Base-by-base conservation (phyloP, 2,797 vertebrate genomes). In the Muscicapa comitata region DNA sequence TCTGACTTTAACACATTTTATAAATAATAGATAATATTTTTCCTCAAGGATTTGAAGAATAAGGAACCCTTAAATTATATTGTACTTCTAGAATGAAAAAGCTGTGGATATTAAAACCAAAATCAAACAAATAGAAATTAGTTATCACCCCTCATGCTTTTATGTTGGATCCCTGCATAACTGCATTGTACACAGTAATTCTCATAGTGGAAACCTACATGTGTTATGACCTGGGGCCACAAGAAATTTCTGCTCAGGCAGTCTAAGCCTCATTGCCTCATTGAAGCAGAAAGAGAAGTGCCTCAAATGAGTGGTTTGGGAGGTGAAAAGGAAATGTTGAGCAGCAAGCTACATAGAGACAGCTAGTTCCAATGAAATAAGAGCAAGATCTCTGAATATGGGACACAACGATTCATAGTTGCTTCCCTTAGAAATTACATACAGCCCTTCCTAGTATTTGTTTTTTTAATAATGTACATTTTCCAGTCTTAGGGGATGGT, bases 211-310 rank as follows among this genome's bases (percentile, higher is more conserved):
- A 54, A 81, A 68, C 10, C 10, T 33, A 43, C 1, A 2, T 9
- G 21, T 11, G 0, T 47, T 58, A 26, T 33, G 28, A 62, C 24
- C 47, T 1, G 0, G 21, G 28, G 20, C 26, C 25, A 5, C 47
- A 70, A 62, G 11, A 71, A 43, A 61, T 74, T 67, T 71, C 61
- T 77, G 35, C 38, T 83, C 45, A 65, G 45, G 15, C 1, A 3
- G 50, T 45, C 50, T 45, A 59, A 77, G 42, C 48, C 18, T 50
- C 33, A 8, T 29, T 37, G 54, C 20, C 45, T 81, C 3, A 0
- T 3, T 47, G 78, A 90, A 54, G 17, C 31, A 62, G 54, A 63
- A 66, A 40, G 28, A 17, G 20, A 90, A 16, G 14, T 72, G 18
- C 23, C 43, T 45, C 35, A 28, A 28, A 67, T 40, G 17, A 37